Conservation (phyloP, 2,797 vertebrate species). For the Acanthiza pusilla region DNA sequence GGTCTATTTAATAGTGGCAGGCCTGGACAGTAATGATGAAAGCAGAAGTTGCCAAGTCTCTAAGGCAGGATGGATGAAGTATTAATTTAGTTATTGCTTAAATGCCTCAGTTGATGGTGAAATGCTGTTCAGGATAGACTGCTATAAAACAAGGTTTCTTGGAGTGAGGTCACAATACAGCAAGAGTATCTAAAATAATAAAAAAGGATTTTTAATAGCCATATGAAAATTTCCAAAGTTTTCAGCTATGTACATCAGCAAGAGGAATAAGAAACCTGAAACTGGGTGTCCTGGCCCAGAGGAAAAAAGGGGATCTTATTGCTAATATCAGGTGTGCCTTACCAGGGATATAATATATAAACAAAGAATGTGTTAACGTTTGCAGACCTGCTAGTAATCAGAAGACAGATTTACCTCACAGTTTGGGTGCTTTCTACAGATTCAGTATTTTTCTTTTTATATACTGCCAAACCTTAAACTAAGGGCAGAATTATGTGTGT, state of each 20-base stretch:
- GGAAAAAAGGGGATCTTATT: neutral
- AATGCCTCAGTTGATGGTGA: slow-evolving; percentile 16
- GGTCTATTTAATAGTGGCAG: neutral
- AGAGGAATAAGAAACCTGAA: neutral
- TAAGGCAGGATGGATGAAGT: slow-evolving; percentile 25
- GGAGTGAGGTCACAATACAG: neutral
- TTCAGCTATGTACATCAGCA: neutral
- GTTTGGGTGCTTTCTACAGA: neutral
- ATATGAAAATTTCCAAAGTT: neutral
- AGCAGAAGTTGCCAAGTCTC: slow-evolving; percentile 6
- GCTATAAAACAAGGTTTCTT: slow-evolving; percentile 20
- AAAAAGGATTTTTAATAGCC: neutral
- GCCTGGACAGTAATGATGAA: neutral
- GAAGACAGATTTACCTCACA: neutral
- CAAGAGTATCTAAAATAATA: neutral
- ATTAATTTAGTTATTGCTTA: slow-evolving; percentile 35
- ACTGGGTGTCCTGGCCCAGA: neutral
- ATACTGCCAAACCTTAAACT: neutral
- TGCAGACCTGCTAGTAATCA: neutral
- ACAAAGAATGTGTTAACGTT: neutral
- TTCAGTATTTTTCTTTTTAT: neutral
- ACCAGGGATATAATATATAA: neutral
- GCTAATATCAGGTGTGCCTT: neutral
- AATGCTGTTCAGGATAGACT: slow-evolving; percentile 12
- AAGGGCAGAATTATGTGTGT: neutral